Evolutionary conservation across 2,888 invertebrate genomes (phyloP), one percentile per base, ranked within the genome.

Genomic region (Aradus depressus): DNA sequence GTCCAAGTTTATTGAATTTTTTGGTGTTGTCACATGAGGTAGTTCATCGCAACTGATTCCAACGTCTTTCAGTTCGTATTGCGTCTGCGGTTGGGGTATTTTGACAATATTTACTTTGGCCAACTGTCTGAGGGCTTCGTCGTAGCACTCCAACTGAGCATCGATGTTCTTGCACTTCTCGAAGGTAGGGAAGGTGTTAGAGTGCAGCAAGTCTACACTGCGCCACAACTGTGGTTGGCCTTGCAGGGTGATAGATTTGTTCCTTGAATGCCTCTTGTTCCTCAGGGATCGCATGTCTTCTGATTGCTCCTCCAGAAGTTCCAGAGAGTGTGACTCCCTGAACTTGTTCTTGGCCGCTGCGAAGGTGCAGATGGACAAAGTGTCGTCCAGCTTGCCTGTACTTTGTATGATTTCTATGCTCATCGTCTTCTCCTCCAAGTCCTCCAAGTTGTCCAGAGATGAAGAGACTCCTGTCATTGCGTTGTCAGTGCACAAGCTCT

Each of bases 111-210:
- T 48, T 3, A 60, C 61, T 31, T 61, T 59, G 18, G 63, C 62
- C 5, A 63, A 52, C 44, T 63, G 62, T 37, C 62, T 53, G 8
- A 63, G 49, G 8, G 63, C 63, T 56, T 62, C 61, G 52, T 63
- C 63, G 49, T 63, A 63, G 44, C 63, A 63, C 49, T 62, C 56
- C 21, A 63, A 52, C 43, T 63, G 63, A 18, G 60, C 61, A 42
- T 60, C 62, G 14, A 63, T 63, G 31, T 60, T 60, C 16, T 58
- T 54, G 14, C 59, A 52, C 34, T 58, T 51, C 34, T 53, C 53
- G 43, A 52, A 56, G 26, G 45, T 47, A 19, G 49, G 44, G n/a
- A n/a, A n/a, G 14, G 54, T 44, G 16, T 55, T 50, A 32, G 56
- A 56, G 4, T 50, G 49, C 6, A 60, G 39, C 5, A 56, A 55